These are phyloP conservation scores for Camponotus pennsylvanicus DNA, from an alignment of 1,140 invertebrate genomes.

Conservation along the genomic window DNA sequence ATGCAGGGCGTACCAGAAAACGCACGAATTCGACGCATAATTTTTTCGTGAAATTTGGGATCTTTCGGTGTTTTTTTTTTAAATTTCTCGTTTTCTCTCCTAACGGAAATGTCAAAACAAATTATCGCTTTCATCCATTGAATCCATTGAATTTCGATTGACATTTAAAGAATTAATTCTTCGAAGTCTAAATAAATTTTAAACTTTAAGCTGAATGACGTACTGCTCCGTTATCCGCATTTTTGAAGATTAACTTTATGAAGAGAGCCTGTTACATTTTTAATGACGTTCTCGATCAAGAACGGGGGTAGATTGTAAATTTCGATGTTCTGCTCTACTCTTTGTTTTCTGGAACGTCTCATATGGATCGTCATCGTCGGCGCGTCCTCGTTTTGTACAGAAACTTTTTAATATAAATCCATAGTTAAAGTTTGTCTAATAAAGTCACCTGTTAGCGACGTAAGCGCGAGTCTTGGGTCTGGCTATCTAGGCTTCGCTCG, in stretches of 20 bases:
- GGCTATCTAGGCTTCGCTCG: constrained; percentile 37
- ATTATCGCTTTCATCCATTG: no score
- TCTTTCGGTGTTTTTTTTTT: not conserved
- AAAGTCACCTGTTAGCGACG: constrained; percentile 50
- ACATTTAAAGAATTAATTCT: not conserved
- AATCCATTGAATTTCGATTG: not conserved
- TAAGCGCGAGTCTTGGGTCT: not conserved
- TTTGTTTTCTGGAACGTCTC: constrained; percentile 35
- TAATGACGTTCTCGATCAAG: not conserved
- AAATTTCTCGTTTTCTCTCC: no score
- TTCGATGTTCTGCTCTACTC: constrained; percentile 6
- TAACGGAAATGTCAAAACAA: not conserved
- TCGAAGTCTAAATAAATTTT: not conserved
- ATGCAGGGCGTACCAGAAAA: not conserved
- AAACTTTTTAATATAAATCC: constrained; percentile 53
- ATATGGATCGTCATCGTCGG: constrained; percentile 22
- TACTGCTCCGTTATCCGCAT: not conserved
- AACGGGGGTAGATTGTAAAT: not conserved
- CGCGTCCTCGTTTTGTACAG: constrained; percentile 32
- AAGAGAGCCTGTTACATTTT: not conserved
- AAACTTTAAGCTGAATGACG: no score
- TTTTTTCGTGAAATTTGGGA: not conserved
- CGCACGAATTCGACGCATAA: not conserved
- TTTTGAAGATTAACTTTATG: not conserved
- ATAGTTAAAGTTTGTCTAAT: constrained; percentile 31